A percentile compares a stretch with the other conserved stretches of the same genome.
phyloP scores from a whole-genome alignment of 2,888 invertebrate species.

The Dermolepida albohirtum region DNA sequence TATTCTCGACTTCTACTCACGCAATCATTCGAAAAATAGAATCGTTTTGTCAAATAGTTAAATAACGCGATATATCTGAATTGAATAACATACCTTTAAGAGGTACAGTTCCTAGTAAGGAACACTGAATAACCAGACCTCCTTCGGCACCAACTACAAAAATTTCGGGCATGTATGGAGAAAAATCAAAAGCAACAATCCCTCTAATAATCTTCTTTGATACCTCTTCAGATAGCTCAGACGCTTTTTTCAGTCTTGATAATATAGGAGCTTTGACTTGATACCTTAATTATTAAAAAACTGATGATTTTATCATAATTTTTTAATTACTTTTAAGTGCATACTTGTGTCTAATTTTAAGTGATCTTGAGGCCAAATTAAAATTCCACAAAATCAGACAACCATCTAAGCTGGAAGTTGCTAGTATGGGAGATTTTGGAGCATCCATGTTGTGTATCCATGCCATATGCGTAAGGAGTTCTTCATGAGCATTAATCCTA shows the following conservation, averaged over 20 bases:
- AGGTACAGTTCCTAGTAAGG: constrained; percentile 58
- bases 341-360: constrained; percentile 53
- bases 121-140: constrained; percentile 62
- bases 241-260: constrained; percentile 44
- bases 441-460: constrained; percentile 60
- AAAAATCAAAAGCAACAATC: constrained; percentile 63
- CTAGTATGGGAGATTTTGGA: constrained; percentile 55
- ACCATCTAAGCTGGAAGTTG: constrained; percentile 59
- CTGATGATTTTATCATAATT: neutral
- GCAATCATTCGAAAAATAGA: too few relatives aligned
- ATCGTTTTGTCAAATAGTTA: too few relatives aligned
- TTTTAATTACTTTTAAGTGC: constrained; percentile 37
- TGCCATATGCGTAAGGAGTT: constrained; percentile 58
- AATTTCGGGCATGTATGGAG: constrained; percentile 58
- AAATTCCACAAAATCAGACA: constrained; percentile 60
- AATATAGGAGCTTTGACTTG: constrained; percentile 60
- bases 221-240: constrained; percentile 45
- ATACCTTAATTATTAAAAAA: constrained; percentile 51
- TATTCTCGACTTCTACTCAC: too few relatives aligned
- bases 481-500: constrained; percentile 57
- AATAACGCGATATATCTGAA: too few relatives aligned
- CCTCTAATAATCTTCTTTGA: constrained; percentile 56
- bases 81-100: constrained; percentile 52
- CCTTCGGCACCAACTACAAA: constrained; percentile 65
- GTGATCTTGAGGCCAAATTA: constrained; percentile 44